Evolutionary conservation across 2,113 vertebrate species (phyloP).

Genomic region (Actenoides lindsayi): DNA sequence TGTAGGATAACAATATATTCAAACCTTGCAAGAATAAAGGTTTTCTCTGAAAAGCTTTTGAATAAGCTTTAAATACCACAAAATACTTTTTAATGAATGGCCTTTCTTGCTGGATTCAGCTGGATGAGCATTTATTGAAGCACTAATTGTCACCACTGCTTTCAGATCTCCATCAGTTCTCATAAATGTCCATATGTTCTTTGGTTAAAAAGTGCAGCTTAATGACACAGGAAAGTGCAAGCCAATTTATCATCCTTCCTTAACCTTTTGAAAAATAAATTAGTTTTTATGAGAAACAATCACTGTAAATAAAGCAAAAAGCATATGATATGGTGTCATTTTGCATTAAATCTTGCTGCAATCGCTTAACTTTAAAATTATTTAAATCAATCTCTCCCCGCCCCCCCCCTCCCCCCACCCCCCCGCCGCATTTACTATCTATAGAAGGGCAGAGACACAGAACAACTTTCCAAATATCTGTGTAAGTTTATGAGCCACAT

Average conservation of each 20-base stretch:
- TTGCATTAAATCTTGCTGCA: neutral
- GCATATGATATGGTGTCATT: neutral
- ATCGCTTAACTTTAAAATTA: neutral
- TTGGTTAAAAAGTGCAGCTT: slow-evolving; percentile 76
- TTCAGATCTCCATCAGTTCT: slow-evolving; percentile 64
- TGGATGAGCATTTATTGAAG: slow-evolving; percentile 77
- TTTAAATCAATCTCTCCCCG: neutral
- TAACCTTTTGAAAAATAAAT: slow-evolving; percentile 71
- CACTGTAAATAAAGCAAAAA: slow-evolving; percentile 51
- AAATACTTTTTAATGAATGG: slow-evolving; percentile 47
- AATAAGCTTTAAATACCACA: slow-evolving; percentile 27
- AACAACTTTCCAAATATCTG: neutral
- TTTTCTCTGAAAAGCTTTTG: neutral
- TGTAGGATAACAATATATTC: neutral
- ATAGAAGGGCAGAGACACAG: neutral
- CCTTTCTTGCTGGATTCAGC: slow-evolving; percentile 63
- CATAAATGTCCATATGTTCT: slow-evolving; percentile 74
- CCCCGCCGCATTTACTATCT: neutral
- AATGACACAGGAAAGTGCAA: slow-evolving; percentile 83
- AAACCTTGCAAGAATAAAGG: neutral
- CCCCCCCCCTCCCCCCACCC: neutral
- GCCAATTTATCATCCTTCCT: slow-evolving; percentile 79
- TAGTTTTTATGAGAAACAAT: slow-evolving; percentile 53
- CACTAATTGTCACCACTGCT: slow-evolving; percentile 79
- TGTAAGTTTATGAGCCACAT: neutral